Base-by-base conservation (phyloP, 2,797 vertebrate genomes). In the Gila robusta region DNA sequence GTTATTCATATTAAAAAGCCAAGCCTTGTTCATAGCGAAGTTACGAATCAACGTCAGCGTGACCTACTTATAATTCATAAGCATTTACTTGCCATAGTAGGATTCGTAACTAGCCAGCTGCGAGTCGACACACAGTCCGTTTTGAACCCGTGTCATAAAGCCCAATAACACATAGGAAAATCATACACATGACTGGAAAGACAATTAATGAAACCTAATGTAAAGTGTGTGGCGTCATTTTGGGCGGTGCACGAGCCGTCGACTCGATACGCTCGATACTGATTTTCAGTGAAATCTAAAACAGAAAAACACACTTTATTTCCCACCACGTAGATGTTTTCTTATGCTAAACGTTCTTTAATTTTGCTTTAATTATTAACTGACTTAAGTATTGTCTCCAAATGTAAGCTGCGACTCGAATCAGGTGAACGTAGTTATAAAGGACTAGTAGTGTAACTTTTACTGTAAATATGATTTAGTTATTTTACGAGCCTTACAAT, bases 1-100 rank as follows among this genome's bases (percentile, higher is more conserved):
- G 44, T 78, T 4, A 39, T 52, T n/a, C 39, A 76, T 83, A 76
- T 76, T 66, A 21, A 52, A 49, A 49, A 52, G 41, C 28, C 62
- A 84, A 67, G 47, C 44, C 44, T 78, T 26, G 44, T 19, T 54
- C 0, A 7, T n/a, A 8, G 21, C 3, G 1, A 49, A 8, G 62
- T 69, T 54, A 6, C 4, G 1, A 6, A n/a, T 10, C 16, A 16
- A 69, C 83, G 67, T 71, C 28, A 64, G 14, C 77, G 23, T 72
- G 78, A 71, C 49, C 12, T 79, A 37, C 26, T 79, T 71, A 26
- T 32, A 79, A 79, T 71, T 7, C 14, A 62, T 21, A 35, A 35
- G 26, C 14, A 2, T 19, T 26, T 17, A 17, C 16, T 17, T 47
- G 44, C 28, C 69, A 80, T 77, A 69, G 82, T 84, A 85, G 47